phyloP scores from a whole-genome alignment of 2,113 vertebrate species.

The Neopipo cinnamomea region DNA sequence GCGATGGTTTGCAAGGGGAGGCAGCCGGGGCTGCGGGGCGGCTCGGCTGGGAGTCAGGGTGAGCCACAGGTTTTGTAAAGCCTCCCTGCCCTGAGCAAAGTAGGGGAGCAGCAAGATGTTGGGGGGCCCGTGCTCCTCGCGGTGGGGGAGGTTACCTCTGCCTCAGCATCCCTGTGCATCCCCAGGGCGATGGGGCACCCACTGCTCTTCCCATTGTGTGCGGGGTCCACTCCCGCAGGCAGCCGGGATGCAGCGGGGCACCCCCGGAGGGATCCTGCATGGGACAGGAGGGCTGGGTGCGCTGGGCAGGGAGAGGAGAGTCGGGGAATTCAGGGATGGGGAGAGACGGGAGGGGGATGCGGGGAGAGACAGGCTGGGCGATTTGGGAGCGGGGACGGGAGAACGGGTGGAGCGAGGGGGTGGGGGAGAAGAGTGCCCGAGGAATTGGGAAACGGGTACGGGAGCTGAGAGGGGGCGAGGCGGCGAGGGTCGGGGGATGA shows the following conservation, averaged over 20 bases:
- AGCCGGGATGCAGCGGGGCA: background rate
- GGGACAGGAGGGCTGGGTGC: too few relatives aligned
- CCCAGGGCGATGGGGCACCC: background rate
- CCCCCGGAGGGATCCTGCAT: too few relatives aligned
- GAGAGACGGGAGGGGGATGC: background rate
- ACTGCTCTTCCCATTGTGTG: background rate
- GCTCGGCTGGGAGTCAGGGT: background rate
- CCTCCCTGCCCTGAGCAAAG: background rate
- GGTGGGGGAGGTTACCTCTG: background rate
- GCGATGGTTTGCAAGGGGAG: background rate
- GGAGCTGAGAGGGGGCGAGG: background rate
- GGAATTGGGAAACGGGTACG: background rate
- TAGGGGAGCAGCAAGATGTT: fast-evolving
- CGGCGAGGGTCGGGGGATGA: background rate
- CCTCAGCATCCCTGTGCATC: background rate
- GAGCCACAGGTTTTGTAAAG: background rate
- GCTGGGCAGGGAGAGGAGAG: background rate
- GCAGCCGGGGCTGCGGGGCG: fast-evolving
- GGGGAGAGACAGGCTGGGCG: too few relatives aligned
- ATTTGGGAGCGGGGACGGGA: background rate
- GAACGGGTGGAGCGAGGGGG: background rate
- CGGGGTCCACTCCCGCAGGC: too few relatives aligned
- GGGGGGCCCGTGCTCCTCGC: fast-evolving
- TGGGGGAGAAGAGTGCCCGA: fast-evolving
- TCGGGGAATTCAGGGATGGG: background rate